A percentile compares a stretch with the other conserved stretches of the same genome.
These are phyloP conservation scores for Australoheros facetus DNA, from an alignment of 2,797 vertebrate genomes.

Conservation along the genomic window DNA sequence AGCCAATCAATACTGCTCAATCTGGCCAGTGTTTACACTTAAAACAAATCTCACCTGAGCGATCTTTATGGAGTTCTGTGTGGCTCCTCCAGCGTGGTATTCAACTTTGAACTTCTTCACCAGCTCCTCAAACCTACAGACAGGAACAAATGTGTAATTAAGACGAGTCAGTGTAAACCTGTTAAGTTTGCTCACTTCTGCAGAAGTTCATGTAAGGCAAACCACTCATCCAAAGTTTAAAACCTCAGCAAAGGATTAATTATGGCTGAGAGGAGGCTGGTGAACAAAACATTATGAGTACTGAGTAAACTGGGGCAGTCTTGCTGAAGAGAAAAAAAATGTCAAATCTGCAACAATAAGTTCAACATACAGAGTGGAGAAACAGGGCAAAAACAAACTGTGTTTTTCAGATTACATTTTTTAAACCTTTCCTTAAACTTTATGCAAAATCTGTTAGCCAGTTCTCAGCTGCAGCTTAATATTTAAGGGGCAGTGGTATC, in stretches of 20 bases:
- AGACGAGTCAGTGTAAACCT: no score
- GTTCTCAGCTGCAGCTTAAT: no score
- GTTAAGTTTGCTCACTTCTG: neutral
- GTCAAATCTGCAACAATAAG: neutral
- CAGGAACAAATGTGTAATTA: neutral
- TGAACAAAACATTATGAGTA: neutral
- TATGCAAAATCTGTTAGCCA: no score
- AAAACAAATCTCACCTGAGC: constrained; percentile 89
- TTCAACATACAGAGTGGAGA: neutral
- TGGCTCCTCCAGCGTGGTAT: constrained; percentile 97
- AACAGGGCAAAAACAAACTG: fast-evolving
- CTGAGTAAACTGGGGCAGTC: neutral
- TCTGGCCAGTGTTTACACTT: neutral
- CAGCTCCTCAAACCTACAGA: constrained; percentile 92
- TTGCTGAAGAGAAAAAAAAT: neutral
- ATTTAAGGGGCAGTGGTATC: no score
- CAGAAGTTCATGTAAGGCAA: neutral
- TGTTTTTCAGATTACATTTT: neutral
- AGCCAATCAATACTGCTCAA: neutral
- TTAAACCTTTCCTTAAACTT: no score
- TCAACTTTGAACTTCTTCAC: constrained; percentile 96
- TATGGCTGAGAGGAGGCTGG: neutral
- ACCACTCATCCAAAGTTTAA: neutral
- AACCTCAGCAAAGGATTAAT: neutral
- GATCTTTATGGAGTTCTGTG: constrained; percentile 97